Conservation (phyloP, 1,140 invertebrate genomes). For the Pachypeltis micranthus region DNA sequence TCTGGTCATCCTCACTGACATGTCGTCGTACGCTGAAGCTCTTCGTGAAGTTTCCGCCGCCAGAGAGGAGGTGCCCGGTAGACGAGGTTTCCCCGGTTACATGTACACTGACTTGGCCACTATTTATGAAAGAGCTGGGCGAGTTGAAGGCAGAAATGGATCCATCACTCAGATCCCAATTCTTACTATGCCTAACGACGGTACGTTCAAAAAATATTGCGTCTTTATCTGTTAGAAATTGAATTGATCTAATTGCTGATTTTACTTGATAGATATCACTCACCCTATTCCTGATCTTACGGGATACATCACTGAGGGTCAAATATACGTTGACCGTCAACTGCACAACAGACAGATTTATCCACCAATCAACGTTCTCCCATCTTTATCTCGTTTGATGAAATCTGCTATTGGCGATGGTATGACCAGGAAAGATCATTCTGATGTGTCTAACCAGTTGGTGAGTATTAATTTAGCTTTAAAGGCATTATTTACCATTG, state of each 20-base stretch:
- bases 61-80: conserved; percentile 88
- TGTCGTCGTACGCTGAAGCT: conserved; percentile 98
- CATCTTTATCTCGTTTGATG: conserved; percentile 96
- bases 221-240: no score
- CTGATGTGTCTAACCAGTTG: conserved; percentile 95
- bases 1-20: conserved; percentile 92
- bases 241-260: no score
- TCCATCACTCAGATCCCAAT: conserved; percentile 99
- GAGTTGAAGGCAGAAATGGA: conserved; percentile 91
- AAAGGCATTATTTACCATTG: no score
- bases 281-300: conserved; percentile 99
- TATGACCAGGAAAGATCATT: conserved; percentile 96
- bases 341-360: conserved; percentile 97
- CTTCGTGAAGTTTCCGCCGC: conserved; percentile 94
- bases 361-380: conserved; percentile 93
- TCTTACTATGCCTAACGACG: conserved; percentile 97
- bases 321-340: conserved; percentile 97
- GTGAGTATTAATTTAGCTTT: no score
- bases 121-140: conserved; percentile 93
- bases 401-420: conserved; percentile 97
- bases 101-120: conserved; percentile 99
- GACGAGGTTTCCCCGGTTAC: conserved; percentile 93
- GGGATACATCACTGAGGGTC: conserved; percentile 96
- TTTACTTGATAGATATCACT: conserved; percentile 71
- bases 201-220: no score